Conservation (phyloP, 2,888 invertebrate genomes). For the Drosophila nigricruria region DNA sequence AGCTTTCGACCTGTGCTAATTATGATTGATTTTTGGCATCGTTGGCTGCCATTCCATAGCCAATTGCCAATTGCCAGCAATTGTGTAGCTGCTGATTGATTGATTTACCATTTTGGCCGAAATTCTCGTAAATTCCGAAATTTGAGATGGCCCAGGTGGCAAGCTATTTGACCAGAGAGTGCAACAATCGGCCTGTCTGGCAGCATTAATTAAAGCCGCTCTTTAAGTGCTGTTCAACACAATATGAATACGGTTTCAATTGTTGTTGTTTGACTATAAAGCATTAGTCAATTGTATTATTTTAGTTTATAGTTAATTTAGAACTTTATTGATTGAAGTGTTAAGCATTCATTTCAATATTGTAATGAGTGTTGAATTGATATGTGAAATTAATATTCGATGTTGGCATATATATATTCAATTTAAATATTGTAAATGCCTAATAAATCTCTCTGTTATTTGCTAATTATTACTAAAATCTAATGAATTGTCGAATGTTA, state of each 20-base stretch:
- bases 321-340: not conserved
- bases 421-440: not conserved
- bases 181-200: slow-evolving; percentile 7
- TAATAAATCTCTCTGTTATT: not conserved
- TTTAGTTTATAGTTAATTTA: not conserved
- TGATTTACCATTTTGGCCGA: slow-evolving; percentile 39
- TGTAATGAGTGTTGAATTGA: not conserved
- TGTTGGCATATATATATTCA: not conserved
- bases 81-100: slow-evolving; percentile 43
- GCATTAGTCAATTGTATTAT: slow-evolving; percentile 13
- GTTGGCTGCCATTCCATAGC: not conserved
- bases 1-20: slow-evolving; percentile 3
- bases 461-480: not conserved
- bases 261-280: slow-evolving; percentile 13
- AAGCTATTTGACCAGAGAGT: slow-evolving; percentile 1
- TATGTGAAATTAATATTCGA: not conserved
- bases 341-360: not conserved
- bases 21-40: slow-evolving; percentile 16
- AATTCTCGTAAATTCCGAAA: slow-evolving; percentile 18
- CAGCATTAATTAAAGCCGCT: slow-evolving; percentile 36
- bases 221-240: slow-evolving; percentile 27
- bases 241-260: slow-evolving; percentile 14
- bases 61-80: slow-evolving; percentile 26
- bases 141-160: not conserved
- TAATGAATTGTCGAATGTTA: not conserved